Base-by-base conservation (phyloP, 2,888 invertebrate genomes). In the Apodemia zela region DNA sequence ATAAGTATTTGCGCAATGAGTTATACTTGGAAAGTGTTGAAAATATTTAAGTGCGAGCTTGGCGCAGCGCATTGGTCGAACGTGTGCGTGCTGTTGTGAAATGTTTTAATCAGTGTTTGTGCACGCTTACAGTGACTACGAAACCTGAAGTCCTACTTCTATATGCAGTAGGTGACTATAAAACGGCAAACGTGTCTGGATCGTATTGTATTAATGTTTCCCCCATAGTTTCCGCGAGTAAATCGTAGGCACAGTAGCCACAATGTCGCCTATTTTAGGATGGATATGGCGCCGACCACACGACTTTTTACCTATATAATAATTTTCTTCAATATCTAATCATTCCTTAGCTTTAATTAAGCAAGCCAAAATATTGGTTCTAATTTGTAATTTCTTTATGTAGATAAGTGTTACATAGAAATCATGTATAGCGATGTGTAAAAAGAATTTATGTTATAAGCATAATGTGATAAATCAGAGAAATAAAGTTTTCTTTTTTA, bases 381-480 rank as follows among this genome's bases (percentile, higher is more conserved):
- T 21, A 21, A 21, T 10, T 51, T 54, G 54, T 54, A 54, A 21
- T 54, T 54, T 54, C 21, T 54, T 15, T 15, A 54, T 54, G 25
- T 54, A 42, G 42, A 25, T 54, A 54, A 21, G 54, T 54, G 25
- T 54, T 54, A 54, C 15, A 54, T 54, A 54, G 54, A 5, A 54
- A 21, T 21, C 54, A 11, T 54, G 54, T 54, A 54, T 54, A 54
- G 54, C 54, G 15, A 54, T 54, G 5, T 54, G 54, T 54, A 25
- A 54, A 54, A 54, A 54, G 25, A 54, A 54, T 25, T n/a, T 58
- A 54, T 60, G 21, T 61, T 61, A 54, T 68, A 68, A 68, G 66
- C 35, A 63, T 63, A 62, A 62, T 66, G 68, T 68, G 68, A 68
- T 68, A 68, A 65, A 49, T 61, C 49, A 64, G 60, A 64, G 45